Conservation (phyloP, 2,888 invertebrate species). For the Lasioglossum marginatum region DNA sequence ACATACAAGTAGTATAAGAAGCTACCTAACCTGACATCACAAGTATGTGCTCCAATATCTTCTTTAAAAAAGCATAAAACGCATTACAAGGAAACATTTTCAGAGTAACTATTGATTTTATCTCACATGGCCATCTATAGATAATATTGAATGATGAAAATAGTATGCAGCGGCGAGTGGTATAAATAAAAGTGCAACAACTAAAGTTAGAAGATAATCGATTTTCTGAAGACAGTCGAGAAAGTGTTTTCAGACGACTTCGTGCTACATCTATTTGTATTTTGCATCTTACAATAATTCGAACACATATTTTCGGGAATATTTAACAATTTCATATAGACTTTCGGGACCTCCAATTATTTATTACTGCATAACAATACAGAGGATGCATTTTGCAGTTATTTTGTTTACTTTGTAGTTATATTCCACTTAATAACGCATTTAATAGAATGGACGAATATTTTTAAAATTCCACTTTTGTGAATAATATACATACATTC, state of each 20-base stretch:
- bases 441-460: too few relatives aligned
- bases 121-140: not conserved
- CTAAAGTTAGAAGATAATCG: not conserved
- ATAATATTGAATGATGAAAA: slow-evolving; percentile 15
- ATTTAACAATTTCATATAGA: not conserved
- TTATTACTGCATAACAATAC: not conserved
- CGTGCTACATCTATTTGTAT: not conserved
- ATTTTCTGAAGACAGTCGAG: not conserved
- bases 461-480: too few relatives aligned
- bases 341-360: not conserved
- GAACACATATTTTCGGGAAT: not conserved
- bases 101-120: slow-evolving; percentile 6
- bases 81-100: not conserved
- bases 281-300: not conserved
- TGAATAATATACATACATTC: too few relatives aligned
- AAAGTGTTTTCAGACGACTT: not conserved
- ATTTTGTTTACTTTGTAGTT: too few relatives aligned
- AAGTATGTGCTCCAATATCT: not conserved
- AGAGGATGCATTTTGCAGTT: not conserved
- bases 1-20: not conserved
- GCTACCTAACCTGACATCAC: not conserved
- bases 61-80: not conserved
- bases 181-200: not conserved
- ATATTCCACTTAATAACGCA: too few relatives aligned
- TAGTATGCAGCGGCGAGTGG: slow-evolving; percentile 2